These are phyloP conservation scores for Pollenia griseotomentosa DNA, from an alignment of 2,888 invertebrate genomes.

Conservation along the genomic window DNA sequence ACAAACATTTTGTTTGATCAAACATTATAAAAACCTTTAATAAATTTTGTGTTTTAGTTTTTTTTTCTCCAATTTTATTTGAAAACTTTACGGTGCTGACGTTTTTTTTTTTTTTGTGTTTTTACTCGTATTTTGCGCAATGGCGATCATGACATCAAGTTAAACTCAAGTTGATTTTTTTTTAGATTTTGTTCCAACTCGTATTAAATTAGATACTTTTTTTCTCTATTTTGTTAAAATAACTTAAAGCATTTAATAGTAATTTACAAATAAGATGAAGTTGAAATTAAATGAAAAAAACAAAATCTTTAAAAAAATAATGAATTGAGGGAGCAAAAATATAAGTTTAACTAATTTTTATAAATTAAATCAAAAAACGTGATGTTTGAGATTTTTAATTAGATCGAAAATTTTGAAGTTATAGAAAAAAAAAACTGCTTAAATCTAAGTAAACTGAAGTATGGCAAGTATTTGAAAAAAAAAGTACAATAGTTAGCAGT, in stretches of 20 bases:
- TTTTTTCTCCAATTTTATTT: constrained; percentile 15
- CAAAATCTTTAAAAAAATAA: constrained; percentile 10
- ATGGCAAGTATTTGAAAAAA: background rate
- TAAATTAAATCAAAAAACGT: constrained; percentile 73
- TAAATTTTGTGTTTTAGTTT: constrained; percentile 19
- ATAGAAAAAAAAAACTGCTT: background rate
- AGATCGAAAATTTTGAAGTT: constrained; percentile 66
- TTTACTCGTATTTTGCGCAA: constrained; percentile 55
- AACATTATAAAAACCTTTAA: background rate
- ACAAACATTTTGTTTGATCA: background rate
- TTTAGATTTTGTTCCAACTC: background rate
- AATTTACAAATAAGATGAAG: constrained; percentile 61
- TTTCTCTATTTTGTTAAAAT: constrained; percentile 8
- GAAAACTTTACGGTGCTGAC: constrained; percentile 24
- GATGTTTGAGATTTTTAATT: constrained; percentile 74
- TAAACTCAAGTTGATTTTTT: constrained; percentile 52
- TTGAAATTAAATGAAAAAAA: constrained; percentile 48
- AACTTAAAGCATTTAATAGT: constrained; percentile 37
- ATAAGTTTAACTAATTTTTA: constrained; percentile 65
- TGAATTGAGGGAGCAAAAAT: constrained; percentile 26
- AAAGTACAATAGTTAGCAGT: background rate
- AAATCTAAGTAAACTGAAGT: background rate
- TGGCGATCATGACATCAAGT: constrained; percentile 72
- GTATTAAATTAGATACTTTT: constrained; percentile 48
- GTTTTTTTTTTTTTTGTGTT: constrained; percentile 28